These are phyloP conservation scores for Gracilinanus agilis DNA, from an alignment of 2,113 vertebrate genomes.

Conservation along the genomic window DNA sequence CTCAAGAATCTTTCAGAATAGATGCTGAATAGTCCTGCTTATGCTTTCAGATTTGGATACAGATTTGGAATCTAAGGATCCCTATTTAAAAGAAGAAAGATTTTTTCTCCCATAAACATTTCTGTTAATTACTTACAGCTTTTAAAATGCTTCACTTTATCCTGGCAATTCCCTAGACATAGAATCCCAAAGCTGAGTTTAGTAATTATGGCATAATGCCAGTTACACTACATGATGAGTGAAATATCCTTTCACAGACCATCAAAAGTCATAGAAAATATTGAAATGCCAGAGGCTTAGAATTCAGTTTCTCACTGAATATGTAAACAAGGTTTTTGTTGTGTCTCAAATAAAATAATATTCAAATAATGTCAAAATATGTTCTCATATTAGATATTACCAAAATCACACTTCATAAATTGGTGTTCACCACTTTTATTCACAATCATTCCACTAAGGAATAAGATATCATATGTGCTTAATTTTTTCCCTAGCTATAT, in stretches of 20 bases:
- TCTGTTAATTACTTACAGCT: constrained; percentile 80
- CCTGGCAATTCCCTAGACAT: constrained; percentile 65
- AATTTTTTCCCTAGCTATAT: background rate
- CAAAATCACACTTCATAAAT: constrained; percentile 20
- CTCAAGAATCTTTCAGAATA: background rate
- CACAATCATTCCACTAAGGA: constrained; percentile 45
- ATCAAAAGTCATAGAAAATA: constrained; percentile 71
- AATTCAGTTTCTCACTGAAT: constrained; percentile 54
- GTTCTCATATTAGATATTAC: constrained; percentile 34
- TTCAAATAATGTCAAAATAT: constrained; percentile 69
- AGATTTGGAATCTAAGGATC: constrained; percentile 74
- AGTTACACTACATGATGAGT: constrained; percentile 74
- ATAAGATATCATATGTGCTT: background rate
- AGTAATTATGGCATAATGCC: constrained; percentile 75
- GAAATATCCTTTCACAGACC: constrained; percentile 75
- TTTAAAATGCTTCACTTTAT: constrained; percentile 78
- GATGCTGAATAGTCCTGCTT: background rate
- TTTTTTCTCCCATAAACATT: constrained; percentile 78
- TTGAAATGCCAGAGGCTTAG: constrained; percentile 58
- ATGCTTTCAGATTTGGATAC: constrained; percentile 45
- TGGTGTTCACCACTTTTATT: constrained; percentile 18
- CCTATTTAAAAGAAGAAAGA: constrained; percentile 69
- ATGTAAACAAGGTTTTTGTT: constrained; percentile 67
- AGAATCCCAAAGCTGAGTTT: constrained; percentile 74
- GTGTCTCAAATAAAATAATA: constrained; percentile 57